Percentiles rank a stretch among this genome's conserved stretches.
phyloP scores from a whole-genome alignment of 2,888 invertebrate genomes.

The Temnothorax unifasciatus region DNA sequence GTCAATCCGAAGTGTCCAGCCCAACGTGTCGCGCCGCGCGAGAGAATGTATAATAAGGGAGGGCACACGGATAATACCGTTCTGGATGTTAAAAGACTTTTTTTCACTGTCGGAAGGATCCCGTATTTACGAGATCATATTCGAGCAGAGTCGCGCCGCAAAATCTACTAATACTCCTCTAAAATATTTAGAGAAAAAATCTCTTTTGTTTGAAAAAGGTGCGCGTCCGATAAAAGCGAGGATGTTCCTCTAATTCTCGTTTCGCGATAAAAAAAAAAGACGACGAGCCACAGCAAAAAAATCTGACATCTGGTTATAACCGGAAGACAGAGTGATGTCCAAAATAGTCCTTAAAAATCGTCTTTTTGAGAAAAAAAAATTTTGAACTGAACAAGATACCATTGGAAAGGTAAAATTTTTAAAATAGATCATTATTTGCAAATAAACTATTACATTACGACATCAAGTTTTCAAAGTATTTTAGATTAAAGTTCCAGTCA shows the following conservation, averaged over 20 bases:
- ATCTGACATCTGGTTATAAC: background rate
- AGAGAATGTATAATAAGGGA: slow-evolving; percentile 68
- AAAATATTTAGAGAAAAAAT: slow-evolving; percentile 3
- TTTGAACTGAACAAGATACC: too few relatives aligned
- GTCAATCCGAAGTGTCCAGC: slow-evolving; percentile 74
- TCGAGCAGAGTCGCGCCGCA: background rate
- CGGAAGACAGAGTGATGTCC: background rate
- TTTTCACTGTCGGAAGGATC: slow-evolving; percentile 66
- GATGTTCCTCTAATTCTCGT: background rate
- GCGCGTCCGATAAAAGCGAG: background rate
- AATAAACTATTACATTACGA: too few relatives aligned
- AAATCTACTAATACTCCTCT: slow-evolving; percentile 26
- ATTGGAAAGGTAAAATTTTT: too few relatives aligned
- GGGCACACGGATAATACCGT: slow-evolving; percentile 57
- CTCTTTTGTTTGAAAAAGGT: background rate
- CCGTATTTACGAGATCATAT: slow-evolving; percentile 43
- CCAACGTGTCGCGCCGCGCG: slow-evolving; percentile 31
- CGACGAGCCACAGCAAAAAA: background rate
- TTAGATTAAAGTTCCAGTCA: too few relatives aligned
- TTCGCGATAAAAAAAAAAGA: background rate
- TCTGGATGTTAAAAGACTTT: slow-evolving; percentile 65
- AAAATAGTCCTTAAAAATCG: too few relatives aligned
- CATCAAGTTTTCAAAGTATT: too few relatives aligned
- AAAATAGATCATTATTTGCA: too few relatives aligned
- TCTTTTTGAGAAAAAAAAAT: too few relatives aligned